Conservation (phyloP, 2,113 vertebrate genomes). For the Rhinichthys klamathensis region DNA sequence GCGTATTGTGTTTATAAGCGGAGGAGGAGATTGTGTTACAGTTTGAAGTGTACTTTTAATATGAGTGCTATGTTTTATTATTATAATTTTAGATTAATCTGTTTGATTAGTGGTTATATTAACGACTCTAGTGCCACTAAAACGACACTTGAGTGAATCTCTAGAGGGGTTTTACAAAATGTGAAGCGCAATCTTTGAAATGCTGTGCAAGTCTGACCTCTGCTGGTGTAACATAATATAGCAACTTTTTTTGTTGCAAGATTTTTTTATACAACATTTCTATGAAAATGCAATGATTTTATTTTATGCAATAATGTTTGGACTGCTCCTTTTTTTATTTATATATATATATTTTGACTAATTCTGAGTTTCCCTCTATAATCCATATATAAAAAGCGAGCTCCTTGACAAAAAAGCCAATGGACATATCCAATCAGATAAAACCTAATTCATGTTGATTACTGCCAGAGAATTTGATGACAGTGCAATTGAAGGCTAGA, state of each 20-base stretch:
- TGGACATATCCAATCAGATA: neutral
- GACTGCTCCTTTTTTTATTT: no score
- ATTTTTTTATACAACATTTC: no score
- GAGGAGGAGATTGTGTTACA: neutral
- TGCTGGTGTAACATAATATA: slow-evolving; percentile 24
- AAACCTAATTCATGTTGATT: neutral
- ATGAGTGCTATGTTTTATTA: neutral
- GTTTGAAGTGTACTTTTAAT: slow-evolving; percentile 3
- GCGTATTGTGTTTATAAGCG: neutral
- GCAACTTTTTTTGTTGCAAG: neutral
- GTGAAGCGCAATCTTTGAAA: neutral
- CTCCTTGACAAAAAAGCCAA: no score
- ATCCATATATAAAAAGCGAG: no score
- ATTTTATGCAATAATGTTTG: no score
- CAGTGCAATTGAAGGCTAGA: neutral
- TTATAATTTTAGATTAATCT: neutral
- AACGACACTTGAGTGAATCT: neutral
- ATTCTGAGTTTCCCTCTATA: no score
- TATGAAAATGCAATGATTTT: no score
- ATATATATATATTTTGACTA: no score
- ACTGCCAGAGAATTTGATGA: neutral
- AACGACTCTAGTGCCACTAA: neutral
- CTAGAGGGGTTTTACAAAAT: neutral
- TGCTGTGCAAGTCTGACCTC: slow-evolving; percentile 44
- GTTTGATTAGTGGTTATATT: neutral